Percentiles rank a stretch among this genome's conserved stretches.
Conservation (phyloP, 2,113 vertebrate species). For the Felis chaus region DNA sequence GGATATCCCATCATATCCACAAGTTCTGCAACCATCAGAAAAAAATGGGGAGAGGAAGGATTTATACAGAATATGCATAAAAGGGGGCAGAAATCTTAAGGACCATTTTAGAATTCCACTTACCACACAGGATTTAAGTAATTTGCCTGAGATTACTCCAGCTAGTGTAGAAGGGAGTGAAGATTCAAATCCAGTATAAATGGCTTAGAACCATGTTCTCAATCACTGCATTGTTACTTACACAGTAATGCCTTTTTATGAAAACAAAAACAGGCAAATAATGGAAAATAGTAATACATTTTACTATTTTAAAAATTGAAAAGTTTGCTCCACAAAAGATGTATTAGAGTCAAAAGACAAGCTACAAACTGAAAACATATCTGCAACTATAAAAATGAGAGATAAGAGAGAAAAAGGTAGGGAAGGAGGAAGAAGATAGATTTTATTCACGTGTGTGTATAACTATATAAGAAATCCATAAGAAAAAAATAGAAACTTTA, state of each 20-base stretch:
- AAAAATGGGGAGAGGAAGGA: not conserved
- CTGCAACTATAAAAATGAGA: not conserved
- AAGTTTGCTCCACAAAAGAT: not conserved
- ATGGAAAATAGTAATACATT: not conserved
- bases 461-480: not conserved
- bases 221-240: not conserved
- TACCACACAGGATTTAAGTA: not conserved
- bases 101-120: not conserved
- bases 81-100: no score
- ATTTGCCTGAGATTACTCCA: not conserved
- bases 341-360: not conserved
- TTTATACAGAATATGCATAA: not conserved
- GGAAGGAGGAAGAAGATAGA: not conserved
- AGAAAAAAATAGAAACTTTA: not conserved
- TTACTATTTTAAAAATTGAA: not conserved
- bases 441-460: not conserved
- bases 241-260: not conserved
- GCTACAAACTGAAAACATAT: not conserved
- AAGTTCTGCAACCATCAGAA: no score
- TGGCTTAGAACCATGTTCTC: not conserved
- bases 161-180: not conserved
- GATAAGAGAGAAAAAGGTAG: not conserved
- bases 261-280: not conserved
- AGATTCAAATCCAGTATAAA: not conserved
- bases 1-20: not conserved